Evolutionary conservation across 2,888 invertebrate genomes (phyloP), one percentile per base, ranked within the genome.

Genomic region (Campoplex nolae): DNA sequence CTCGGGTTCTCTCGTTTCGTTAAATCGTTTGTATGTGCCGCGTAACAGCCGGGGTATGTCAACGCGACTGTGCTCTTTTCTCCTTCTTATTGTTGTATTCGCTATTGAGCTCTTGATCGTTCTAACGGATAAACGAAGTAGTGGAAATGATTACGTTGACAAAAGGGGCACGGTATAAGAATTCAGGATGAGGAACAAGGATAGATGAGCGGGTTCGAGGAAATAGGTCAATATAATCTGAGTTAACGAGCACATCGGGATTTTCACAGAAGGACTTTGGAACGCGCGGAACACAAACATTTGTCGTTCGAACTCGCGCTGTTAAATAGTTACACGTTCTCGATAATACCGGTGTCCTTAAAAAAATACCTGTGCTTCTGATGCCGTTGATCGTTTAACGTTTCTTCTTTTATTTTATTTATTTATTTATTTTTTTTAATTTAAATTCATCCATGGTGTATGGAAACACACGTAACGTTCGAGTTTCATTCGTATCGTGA

Each of bases 161-260:
- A 68, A 42, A n/a, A 42, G 68, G 38, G 68, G n/a, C 9, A 62
- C 16, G 1, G 16, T 18, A 32, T 62, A 32, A 8, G 38, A 35
- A 67, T 18, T 18, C 18, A 28, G n/a, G n/a, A 68, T n/a, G 42
- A 42, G 42, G 42, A 68, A 68, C 3, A 68, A n/a, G 11, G 68
- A 38, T n/a, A 9, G 42, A 38, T n/a, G n/a, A 42, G 42, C 38
- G 23, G 23, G n/a, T 18, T n/a, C 23, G 68, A n/a, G 68, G 42
- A 68, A 42, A 68, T 68, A 16, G 42, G 16, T 23, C 68, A 42
- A 42, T 42, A 42, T 68, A 42, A 68, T 68, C 42, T 9, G 9
- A 68, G 35, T 42, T 38, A 68, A 68, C 42, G n/a, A 68, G 42
- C 35, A 42, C 23, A 68, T 68, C 68, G 38, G 35, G 32, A 18